Percentiles rank a stretch among this genome's conserved stretches.
These are phyloP conservation scores for Drosophila ohnishii DNA, from an alignment of 1,140 invertebrate species.

Conservation along the genomic window DNA sequence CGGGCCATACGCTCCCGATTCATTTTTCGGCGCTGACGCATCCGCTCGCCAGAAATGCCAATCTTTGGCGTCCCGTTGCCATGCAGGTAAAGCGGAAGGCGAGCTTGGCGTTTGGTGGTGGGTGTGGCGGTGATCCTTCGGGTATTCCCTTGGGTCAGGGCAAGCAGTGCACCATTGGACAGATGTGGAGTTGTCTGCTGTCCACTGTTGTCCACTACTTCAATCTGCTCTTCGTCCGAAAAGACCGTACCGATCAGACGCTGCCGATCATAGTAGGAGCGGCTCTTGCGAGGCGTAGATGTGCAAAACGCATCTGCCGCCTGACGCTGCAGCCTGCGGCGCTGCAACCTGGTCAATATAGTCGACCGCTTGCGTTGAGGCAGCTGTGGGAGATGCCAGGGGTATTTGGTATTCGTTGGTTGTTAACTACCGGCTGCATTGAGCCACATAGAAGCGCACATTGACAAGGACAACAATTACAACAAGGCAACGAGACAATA, in stretches of 20 bases:
- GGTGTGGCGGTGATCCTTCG: background rate
- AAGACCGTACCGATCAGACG: conserved; percentile 33
- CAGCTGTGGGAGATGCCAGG: conserved; percentile 34
- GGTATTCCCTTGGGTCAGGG: conserved; percentile 10
- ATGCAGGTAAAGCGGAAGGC: conserved; percentile 30
- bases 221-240: background rate
- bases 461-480: conserved; percentile 17
- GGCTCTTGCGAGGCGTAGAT: conserved; percentile 71
- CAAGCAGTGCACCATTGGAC: conserved; percentile 14
- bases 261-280: conserved; percentile 61
- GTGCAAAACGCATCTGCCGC: conserved; percentile 44
- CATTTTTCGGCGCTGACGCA: conserved; percentile 35
- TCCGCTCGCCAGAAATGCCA: background rate
- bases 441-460: conserved; percentile 24
- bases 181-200: conserved; percentile 48
- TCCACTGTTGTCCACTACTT: background rate
- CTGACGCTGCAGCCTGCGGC: conserved; percentile 40
- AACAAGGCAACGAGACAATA: background rate
- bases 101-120: background rate
- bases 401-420: conserved; percentile 2
- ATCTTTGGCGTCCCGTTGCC: conserved; percentile 47
- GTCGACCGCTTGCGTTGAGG: conserved; percentile 37
- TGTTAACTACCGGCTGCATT: conserved; percentile 1
- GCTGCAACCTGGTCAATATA: conserved; percentile 37
- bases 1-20: conserved; percentile 32